Base-by-base conservation (phyloP, 2,888 invertebrate species). In the Ophion ellenae region DNA sequence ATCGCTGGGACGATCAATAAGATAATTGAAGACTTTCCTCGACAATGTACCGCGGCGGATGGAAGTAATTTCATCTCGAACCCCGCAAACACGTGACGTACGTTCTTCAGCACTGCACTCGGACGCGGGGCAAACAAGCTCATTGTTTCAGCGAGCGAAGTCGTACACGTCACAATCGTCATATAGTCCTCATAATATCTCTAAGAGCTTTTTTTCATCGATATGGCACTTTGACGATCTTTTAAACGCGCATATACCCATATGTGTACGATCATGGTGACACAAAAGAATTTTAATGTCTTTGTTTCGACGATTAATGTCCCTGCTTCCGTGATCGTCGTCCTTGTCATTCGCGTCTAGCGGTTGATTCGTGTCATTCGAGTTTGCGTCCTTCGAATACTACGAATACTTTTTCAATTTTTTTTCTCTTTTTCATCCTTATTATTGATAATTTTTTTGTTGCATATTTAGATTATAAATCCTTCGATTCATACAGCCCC, bases 21-120 rank as follows among this genome's bases (percentile, higher is more conserved):
- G 89, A 91, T 91, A 91, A 91, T 91, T 91, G 91, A 91, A 91
- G 90, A 91, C 89, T 91, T 91, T 91, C 89, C 85, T 89, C 89
- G 89, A 89, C 89, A 84, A 89, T 75, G 47, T 17, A 75, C 2
- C 4, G 17, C 88, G 87, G 88, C 91, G 91, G 91, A 91, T 91
- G 90, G 86, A 89, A 89, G 86, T 89, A 89, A 91, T 91, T 91
- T 90, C 86, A 86, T 87, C 88, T 88, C 87, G 32, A 73, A n/a
- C 63, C 66, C 45, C 47, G 7, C 40, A 40, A 17, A 63, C 61
- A 71, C 36, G 10, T 28, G 69, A 17, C 53, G 69, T 40, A 32
- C 63, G 69, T 70, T 74, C 61, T 77, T 75, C 66, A 77, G 71
- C 77, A 7, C 40, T 40, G 40, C 78, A 81, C 78, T 86, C 82